These are phyloP conservation scores for Smutsia temminckii DNA, from an alignment of 2,797 vertebrate species.

Conservation along the genomic window DNA sequence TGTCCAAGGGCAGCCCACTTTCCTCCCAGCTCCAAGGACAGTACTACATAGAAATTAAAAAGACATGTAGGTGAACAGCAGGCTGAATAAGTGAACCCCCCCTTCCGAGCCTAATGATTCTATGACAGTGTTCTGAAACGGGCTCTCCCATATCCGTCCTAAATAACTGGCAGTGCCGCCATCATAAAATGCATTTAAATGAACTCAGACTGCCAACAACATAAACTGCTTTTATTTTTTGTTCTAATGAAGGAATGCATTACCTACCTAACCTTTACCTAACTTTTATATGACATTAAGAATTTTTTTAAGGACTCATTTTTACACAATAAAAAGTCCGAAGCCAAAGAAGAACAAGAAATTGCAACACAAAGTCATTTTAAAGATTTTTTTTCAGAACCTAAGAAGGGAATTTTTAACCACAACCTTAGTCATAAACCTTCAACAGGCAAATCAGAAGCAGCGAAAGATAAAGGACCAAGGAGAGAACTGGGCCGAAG, in stretches of 20 bases:
- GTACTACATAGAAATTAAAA: background rate
- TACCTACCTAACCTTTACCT: conserved; percentile 52
- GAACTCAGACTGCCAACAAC: conserved; percentile 20
- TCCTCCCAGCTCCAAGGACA: background rate
- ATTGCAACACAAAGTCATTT: conserved; percentile 72
- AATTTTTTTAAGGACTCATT: conserved; percentile 44
- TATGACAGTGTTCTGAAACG: background rate
- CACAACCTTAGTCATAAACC: conserved; percentile 85
- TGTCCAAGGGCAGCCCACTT: background rate
- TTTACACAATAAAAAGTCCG: conserved; percentile 72
- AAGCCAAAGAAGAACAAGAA: background rate
- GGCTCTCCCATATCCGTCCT: conserved; percentile 7
- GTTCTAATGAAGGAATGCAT: conserved; percentile 38
- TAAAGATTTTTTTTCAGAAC: conserved; percentile 72
- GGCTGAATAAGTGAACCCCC: background rate
- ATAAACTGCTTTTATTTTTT: conserved; percentile 35
- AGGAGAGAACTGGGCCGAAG: conserved; percentile 78
- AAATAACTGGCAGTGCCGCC: background rate
- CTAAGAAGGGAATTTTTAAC: conserved; percentile 84
- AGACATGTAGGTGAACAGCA: background rate
- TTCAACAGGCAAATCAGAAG: conserved; percentile 81
- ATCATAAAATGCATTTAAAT: background rate
- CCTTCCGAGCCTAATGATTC: background rate
- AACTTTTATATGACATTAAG: conserved; percentile 4
- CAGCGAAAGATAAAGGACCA: conserved; percentile 76